phyloP scores from a whole-genome alignment of 2,888 invertebrate species.

The Ptychoptera contaminata region DNA sequence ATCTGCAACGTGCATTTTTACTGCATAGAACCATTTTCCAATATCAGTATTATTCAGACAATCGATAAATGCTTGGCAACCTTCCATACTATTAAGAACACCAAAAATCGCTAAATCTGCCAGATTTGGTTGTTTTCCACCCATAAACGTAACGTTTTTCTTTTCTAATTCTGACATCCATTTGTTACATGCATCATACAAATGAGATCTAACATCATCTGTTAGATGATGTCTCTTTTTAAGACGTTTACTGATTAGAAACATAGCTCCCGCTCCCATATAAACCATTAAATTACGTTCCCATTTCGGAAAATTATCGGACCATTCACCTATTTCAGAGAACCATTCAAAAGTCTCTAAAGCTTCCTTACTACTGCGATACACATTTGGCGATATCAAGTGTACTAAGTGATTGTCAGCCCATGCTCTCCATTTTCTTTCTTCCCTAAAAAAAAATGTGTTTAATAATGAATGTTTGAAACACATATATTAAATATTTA shows the following conservation, averaged over 20 bases:
- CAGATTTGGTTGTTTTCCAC: conserved; percentile 74
- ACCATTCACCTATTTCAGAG: conserved; percentile 85
- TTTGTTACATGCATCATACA: conserved; percentile 74
- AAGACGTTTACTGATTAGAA: conserved; percentile 72
- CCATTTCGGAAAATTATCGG: conserved; percentile 69
- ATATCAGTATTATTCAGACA: conserved; percentile 56
- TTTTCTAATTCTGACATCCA: conserved; percentile 60
- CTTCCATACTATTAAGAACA: conserved; percentile 81
- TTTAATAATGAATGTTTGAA: background rate
- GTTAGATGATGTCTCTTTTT: conserved; percentile 74
- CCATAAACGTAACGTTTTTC: conserved; percentile 62
- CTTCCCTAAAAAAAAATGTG: conserved; percentile 46
- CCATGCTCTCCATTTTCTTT: conserved; percentile 93
- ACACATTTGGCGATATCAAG: conserved; percentile 90
- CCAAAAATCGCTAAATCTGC: conserved; percentile 89
- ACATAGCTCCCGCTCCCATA: conserved; percentile 89
- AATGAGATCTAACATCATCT: conserved; percentile 73
- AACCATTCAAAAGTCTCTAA: conserved; percentile 90
- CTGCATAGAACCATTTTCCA: conserved; percentile 54
- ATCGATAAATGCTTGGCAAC: conserved; percentile 79
- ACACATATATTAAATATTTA: conserved; percentile 41
- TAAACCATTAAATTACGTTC: conserved; percentile 79
- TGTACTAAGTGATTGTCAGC: conserved; percentile 84
- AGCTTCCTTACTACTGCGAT: conserved; percentile 70
- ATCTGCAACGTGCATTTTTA: conserved; percentile 37